Conservation (phyloP, 2,888 invertebrate genomes). For the Drosophila yooni region DNA sequence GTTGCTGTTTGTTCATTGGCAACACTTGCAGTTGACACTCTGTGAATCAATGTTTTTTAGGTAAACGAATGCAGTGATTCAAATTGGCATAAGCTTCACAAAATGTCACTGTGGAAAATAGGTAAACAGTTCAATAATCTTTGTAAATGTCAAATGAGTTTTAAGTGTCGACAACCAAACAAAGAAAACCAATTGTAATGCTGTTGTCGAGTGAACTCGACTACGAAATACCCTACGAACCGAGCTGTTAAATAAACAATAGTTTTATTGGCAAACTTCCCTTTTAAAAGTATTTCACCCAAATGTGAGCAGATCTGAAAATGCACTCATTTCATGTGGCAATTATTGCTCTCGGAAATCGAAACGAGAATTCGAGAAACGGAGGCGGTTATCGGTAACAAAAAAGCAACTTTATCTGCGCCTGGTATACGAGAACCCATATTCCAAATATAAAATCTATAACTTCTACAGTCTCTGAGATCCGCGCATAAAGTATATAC, state of each 20-base stretch:
- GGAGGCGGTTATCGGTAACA: not conserved
- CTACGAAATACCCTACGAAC: not conserved
- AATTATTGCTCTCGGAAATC: not conserved
- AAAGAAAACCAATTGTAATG: not conserved
- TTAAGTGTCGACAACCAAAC: not conserved
- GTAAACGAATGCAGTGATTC: slow-evolving; percentile 1
- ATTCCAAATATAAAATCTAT: too few relatives aligned
- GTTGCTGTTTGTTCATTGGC: slow-evolving; percentile 26
- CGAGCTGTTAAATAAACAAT: not conserved
- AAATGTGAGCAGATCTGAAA: not conserved
- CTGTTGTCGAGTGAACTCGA: not conserved
- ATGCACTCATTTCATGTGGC: too few relatives aligned
- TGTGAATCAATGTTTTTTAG: slow-evolving; percentile 15
- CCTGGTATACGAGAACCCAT: not conserved
- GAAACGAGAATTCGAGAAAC: too few relatives aligned
- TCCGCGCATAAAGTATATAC: too few relatives aligned
- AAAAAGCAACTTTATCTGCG: not conserved
- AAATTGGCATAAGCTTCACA: slow-evolving; percentile 5
- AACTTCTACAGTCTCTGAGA: too few relatives aligned
- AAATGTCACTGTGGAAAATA: not conserved
- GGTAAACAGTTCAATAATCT: not conserved
- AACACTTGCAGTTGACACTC: slow-evolving; percentile 37
- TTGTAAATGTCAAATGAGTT: not conserved
- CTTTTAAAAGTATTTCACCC: not conserved
- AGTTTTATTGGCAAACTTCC: not conserved